These are phyloP conservation scores for Heliocidaris tuberculata DNA, from an alignment of 35 echinoderm and acorn worm species.

Conservation along the genomic window DNA sequence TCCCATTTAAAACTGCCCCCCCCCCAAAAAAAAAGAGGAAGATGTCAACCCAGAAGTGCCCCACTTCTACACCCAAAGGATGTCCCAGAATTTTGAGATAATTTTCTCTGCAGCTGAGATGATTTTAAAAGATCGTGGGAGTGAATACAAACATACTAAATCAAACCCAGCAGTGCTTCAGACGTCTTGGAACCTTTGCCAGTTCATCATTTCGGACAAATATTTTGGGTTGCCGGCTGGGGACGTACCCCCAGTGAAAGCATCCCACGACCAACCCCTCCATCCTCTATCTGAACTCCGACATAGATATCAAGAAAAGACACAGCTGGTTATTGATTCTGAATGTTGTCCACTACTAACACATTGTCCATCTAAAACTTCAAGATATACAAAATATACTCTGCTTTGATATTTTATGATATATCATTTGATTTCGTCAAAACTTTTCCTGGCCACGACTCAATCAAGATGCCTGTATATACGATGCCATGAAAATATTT, in stretches of 20 bases:
- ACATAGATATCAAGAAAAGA: neutral
- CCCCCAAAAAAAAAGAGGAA: too few relatives aligned
- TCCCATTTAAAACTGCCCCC: too few relatives aligned
- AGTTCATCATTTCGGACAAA: neutral
- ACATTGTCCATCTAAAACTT: too few relatives aligned
- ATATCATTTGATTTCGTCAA: too few relatives aligned
- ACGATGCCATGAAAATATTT: too few relatives aligned
- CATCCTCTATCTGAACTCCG: neutral
- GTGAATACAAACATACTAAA: conserved; percentile 4
- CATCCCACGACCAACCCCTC: neutral
- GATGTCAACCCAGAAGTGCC: too few relatives aligned
- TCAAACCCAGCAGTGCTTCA: neutral
- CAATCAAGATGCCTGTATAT: too few relatives aligned
- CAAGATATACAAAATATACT: too few relatives aligned
- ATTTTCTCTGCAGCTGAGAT: neutral
- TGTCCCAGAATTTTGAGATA: too few relatives aligned
- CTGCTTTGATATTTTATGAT: too few relatives aligned
- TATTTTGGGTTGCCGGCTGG: neutral
- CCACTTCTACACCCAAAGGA: too few relatives aligned
- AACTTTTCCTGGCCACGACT: too few relatives aligned
- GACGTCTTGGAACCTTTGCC: neutral
- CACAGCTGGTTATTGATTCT: neutral
- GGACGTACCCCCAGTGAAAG: neutral
- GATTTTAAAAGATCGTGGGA: neutral
- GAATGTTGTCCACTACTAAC: neutral